Base-by-base conservation (phyloP, 1,140 invertebrate genomes). In the Cydia splendana region DNA sequence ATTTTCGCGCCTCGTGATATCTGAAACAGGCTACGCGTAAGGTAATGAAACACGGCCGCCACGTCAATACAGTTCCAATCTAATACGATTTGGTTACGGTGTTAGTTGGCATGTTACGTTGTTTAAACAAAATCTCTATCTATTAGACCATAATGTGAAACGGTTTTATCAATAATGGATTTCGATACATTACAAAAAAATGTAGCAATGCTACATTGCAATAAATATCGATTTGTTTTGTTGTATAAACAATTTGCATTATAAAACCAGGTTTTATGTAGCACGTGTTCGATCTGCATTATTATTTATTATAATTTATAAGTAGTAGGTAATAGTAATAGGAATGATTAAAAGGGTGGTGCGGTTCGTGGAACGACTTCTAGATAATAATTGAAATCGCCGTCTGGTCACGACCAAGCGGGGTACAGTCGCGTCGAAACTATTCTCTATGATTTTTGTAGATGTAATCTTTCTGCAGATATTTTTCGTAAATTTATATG, bases 361-460 rank as follows among this genome's bases (percentile, higher is more conserved):
- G 84, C 80, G 82, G 84, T 80, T 81, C 80, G 84, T 85, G 84
- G 87, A 90, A 88, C 86, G 85, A 91, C 88, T 92, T 89, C 88
- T 85, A 89, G 87, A 92, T 89, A 88, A 88, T 91, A 92, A 92
- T 92, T 92, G 90, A 92, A 92, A 92, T 87, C 84, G 84, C 84
- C 84, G 88, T 88, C 87, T 88, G 89, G 88, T 92, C 90, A 92
- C 89, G 90, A 92, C 83, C 84, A 79, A 80, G 79, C 77, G 77
- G 67, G 57, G 88, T 92, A 91, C 86, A 82, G 38, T 86, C 85
- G 80, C 42, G 71, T n/a, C 20, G 0, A 12, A 24, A 62, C 20
- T 62, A 12, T 48, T 18, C n/a, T 57, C 53, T 57, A 9, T 62
- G 20, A 62, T 24, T 20, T 62, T 18, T 18, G 6, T 57, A 57